Evolutionary conservation across 1,140 invertebrate species (phyloP).

Genomic region (Heterodera schachtii): DNA sequence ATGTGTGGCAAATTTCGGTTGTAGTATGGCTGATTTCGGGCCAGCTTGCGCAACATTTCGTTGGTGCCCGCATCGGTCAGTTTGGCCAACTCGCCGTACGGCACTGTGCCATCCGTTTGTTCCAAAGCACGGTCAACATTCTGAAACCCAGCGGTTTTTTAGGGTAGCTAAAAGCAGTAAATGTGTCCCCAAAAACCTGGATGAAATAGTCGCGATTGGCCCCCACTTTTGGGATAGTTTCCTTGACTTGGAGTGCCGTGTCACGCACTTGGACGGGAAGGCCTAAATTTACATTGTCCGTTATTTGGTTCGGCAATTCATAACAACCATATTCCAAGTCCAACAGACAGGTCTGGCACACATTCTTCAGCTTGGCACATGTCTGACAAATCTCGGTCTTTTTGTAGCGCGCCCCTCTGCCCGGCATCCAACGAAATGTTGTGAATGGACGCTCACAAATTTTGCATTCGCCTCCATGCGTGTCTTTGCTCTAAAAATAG

Average conservation of each 20-base stretch:
- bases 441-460: conserved; percentile 97
- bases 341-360: conserved; percentile 96
- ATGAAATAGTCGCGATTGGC: conserved; percentile 99
- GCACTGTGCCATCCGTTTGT: conserved; percentile 68
- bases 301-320: conserved; percentile 17
- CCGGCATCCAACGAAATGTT: conserved; percentile 93
- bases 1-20: conserved; percentile 97
- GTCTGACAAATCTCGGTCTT: conserved; percentile 99
- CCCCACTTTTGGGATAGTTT: conserved; percentile 91
- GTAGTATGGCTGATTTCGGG: conserved; percentile 95
- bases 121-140: conserved; percentile 82
- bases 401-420: conserved; percentile 96
- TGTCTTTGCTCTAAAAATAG: conserved; percentile 87
- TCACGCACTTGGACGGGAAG: conserved; percentile 81
- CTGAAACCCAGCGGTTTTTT: conserved; percentile 71
- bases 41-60: conserved; percentile 89
- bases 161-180: no score
- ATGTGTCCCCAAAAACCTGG: background rate
- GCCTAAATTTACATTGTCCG: conserved; percentile 63
- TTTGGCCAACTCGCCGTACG: conserved; percentile 69
- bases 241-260: conserved; percentile 76
- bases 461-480: conserved; percentile 98
- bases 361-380: conserved; percentile 95
- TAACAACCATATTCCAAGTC: conserved; percentile 88
- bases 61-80: conserved; percentile 68